A percentile compares a stretch with the other conserved stretches of the same genome.
These are phyloP conservation scores for Andrena dorsata DNA, from an alignment of 2,888 invertebrate genomes.

Conservation along the genomic window DNA sequence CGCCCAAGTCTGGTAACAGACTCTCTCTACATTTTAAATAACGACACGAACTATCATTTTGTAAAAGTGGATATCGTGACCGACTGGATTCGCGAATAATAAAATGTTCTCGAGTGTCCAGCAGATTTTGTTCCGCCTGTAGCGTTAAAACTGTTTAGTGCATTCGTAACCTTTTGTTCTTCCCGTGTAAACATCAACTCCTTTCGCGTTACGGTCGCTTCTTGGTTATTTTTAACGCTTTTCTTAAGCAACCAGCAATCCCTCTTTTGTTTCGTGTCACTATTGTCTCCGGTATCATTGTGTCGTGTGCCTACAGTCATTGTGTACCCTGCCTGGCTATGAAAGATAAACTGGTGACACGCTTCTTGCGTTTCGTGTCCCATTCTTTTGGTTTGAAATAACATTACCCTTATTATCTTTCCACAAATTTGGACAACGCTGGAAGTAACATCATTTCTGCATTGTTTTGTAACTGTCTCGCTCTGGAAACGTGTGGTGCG, in stretches of 20 bases:
- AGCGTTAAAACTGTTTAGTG: not conserved
- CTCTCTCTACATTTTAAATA: no score
- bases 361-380: conserved; percentile 23
- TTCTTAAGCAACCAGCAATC: conserved; percentile 44
- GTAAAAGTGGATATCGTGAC: no score
- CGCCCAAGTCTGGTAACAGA: no score
- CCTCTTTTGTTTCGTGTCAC: conserved; percentile 22
- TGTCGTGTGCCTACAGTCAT: conserved; percentile 13
- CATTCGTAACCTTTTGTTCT: conserved; percentile 19
- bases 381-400: conserved; percentile 11
- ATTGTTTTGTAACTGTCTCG: not conserved
- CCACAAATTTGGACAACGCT: not conserved
- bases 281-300: conserved; percentile 44
- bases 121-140: not conserved
- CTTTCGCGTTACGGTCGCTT: conserved; percentile 3
- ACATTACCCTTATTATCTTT: not conserved
- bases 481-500: not conserved
- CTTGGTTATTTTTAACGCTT: conserved; percentile 50
- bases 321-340: not conserved
- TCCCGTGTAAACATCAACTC: not conserved
- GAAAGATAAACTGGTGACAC: conserved; percentile 20
- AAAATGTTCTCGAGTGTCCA: no score
- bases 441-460: not conserved
- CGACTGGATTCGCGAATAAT: no score
- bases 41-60: no score